A percentile compares a stretch with the other conserved stretches of the same genome.
These are phyloP conservation scores for Teleiodes luculella DNA, from an alignment of 2,888 invertebrate genomes.

Conservation along the genomic window DNA sequence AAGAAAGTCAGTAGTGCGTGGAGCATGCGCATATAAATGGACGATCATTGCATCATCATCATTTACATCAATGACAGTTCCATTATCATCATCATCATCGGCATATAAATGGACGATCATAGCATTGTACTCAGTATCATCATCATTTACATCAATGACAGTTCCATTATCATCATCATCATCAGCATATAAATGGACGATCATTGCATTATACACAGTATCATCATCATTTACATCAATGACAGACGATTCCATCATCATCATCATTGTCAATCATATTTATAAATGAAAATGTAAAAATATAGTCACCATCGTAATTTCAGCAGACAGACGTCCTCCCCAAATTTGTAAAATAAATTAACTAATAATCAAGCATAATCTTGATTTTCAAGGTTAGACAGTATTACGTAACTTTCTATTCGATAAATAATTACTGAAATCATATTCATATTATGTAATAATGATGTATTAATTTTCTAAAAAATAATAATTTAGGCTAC, in stretches of 20 bases:
- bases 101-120: neutral
- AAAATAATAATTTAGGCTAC: too few relatives aligned
- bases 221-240: slow-evolving; percentile 5
- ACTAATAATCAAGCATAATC: too few relatives aligned
- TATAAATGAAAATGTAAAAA: neutral
- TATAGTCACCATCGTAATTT: too few relatives aligned
- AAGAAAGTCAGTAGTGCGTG: slow-evolving; percentile 61
- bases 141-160: neutral
- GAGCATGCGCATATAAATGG: slow-evolving; percentile 13
- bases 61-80: neutral
- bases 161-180: neutral
- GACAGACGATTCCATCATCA: neutral
- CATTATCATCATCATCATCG: slow-evolving; percentile 6
- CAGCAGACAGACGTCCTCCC: too few relatives aligned
- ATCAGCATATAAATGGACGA: slow-evolving; percentile 8
- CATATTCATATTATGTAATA: too few relatives aligned
- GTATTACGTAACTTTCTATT: too few relatives aligned
- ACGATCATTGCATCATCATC: slow-evolving; percentile 3
- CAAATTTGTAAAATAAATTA: too few relatives aligned
- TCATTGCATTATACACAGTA: neutral
- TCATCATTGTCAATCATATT: neutral
- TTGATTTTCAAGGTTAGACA: too few relatives aligned
- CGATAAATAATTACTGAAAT: too few relatives aligned
- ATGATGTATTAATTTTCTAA: too few relatives aligned
- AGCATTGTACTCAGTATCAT: neutral